These are phyloP conservation scores for Galeopterus variegatus DNA, from an alignment of 2,113 vertebrate genomes.

Conservation along the genomic window DNA sequence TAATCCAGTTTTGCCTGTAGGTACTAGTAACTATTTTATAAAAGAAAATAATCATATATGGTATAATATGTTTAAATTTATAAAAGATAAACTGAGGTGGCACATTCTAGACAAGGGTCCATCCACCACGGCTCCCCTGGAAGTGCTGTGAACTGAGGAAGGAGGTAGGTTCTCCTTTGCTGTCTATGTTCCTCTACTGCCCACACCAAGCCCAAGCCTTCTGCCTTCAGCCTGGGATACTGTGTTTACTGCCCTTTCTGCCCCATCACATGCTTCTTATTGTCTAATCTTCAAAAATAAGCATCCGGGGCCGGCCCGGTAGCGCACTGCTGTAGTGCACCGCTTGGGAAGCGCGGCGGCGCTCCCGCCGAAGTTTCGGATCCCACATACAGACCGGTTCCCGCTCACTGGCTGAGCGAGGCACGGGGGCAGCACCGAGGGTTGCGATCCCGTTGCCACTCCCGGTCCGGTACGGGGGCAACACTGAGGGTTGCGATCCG, in stretches of 20 bases:
- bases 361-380: too few species aligned
- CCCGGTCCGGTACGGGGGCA: too few species aligned
- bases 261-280: background rate
- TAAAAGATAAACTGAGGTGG: background rate
- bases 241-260: background rate
- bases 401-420: too few species aligned
- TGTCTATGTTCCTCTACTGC: background rate
- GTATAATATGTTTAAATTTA: background rate
- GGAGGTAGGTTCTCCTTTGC: rapidly evolving
- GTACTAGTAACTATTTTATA: conserved; percentile 42
- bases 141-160: background rate
- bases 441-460: too few species aligned
- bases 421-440: too few species aligned
- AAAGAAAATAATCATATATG: conserved; percentile 74
- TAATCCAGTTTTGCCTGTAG: conserved; percentile 50
- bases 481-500: too few species aligned
- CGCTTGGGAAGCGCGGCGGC: too few species aligned
- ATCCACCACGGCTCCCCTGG: background rate
- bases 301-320: too few species aligned
- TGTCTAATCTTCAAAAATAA: background rate
- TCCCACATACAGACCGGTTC: too few species aligned
- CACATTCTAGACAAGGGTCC: background rate
- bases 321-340: too few species aligned
- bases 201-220: background rate
- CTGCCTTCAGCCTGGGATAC: background rate